Percentiles rank a stretch among this genome's conserved stretches.
These are phyloP conservation scores for Mixornis gularis DNA, from an alignment of 2,113 vertebrate genomes.

Conservation along the genomic window DNA sequence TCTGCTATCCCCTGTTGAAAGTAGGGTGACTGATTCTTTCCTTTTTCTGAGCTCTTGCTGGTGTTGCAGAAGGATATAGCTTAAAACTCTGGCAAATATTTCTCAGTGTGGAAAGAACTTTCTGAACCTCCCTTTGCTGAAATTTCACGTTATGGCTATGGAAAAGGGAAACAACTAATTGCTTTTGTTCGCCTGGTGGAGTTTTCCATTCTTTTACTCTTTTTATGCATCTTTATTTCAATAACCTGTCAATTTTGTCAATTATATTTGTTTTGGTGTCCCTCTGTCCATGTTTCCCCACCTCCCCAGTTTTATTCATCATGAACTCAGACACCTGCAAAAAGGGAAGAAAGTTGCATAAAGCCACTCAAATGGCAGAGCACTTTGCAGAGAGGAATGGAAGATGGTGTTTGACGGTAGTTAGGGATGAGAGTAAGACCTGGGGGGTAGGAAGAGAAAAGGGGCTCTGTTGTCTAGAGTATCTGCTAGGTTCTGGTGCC, in stretches of 20 bases:
- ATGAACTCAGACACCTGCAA: neutral
- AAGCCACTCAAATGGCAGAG: neutral
- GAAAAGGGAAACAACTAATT: neutral
- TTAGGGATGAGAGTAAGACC: neutral
- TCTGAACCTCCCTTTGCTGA: neutral
- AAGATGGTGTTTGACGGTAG: neutral
- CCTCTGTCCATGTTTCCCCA: fast-evolving
- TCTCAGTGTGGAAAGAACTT: neutral
- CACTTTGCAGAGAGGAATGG: neutral
- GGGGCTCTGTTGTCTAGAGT: neutral
- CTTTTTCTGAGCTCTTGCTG: neutral
- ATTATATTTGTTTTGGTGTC: neutral
- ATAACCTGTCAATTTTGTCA: neutral
- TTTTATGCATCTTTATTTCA: neutral
- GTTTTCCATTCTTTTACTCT: neutral
- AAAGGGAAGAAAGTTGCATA: neutral
- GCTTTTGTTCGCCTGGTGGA: neutral
- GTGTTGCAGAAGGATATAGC: neutral
- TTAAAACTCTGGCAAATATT: neutral
- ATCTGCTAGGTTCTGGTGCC: neutral
- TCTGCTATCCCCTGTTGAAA: neutral
- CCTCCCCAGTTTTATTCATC: neutral
- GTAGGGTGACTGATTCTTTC: neutral
- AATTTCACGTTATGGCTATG: neutral
- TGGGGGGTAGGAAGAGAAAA: neutral